Percentiles rank a stretch among this genome's conserved stretches.
Conservation (phyloP, 2,888 invertebrate genomes). For the Cryptus viduatorius region DNA sequence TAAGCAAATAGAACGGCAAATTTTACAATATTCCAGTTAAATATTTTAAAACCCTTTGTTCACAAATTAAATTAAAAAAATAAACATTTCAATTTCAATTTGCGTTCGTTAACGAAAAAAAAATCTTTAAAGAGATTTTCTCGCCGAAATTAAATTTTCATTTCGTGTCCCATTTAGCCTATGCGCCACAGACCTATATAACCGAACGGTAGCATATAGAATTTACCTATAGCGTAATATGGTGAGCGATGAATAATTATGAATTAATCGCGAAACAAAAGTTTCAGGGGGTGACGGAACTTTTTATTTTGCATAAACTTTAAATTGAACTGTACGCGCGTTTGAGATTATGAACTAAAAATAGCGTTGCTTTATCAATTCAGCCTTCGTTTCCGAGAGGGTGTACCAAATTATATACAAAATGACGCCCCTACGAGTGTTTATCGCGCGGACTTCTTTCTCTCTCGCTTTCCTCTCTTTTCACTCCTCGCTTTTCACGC, state of each 20-base stretch:
- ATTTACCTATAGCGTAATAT: neutral
- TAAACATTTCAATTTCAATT: no score
- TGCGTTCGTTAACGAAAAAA: neutral
- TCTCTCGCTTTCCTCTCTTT: neutral
- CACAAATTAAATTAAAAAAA: no score
- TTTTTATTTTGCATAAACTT: constrained; percentile 8
- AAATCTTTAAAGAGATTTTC: neutral
- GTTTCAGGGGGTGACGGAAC: neutral
- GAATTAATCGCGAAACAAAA: neutral
- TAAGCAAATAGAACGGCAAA: no score
- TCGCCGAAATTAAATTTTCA: neutral
- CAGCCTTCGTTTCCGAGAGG: constrained; percentile 42
- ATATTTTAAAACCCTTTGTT: no score
- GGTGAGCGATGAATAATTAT: neutral
- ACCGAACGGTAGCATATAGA: neutral
- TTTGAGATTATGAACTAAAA: constrained; percentile 39
- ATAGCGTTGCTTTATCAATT: constrained; percentile 45
- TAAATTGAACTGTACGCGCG: constrained; percentile 11
- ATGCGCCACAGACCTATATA: neutral
- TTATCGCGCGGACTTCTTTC: constrained; percentile 32
- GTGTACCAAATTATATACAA: constrained; percentile 47
- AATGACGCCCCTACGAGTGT: constrained; percentile 46
- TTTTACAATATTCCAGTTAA: no score
- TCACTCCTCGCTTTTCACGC: constrained; percentile 17
- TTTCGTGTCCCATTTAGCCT: neutral